Percentiles rank a stretch among this genome's conserved stretches.
Conservation (phyloP, 2,113 vertebrate genomes). For the Halichoerus grypus region DNA sequence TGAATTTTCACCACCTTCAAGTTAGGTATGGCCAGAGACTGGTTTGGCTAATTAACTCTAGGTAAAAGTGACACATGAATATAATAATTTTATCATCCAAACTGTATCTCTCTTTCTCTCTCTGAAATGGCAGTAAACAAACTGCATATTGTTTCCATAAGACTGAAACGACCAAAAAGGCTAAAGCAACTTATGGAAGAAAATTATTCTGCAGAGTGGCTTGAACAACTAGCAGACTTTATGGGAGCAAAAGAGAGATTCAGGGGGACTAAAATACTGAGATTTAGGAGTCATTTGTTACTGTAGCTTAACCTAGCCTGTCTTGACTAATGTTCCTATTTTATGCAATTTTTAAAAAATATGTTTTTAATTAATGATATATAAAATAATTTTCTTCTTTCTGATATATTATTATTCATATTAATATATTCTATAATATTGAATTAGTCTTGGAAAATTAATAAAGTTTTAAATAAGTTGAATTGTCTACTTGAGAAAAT, state of each 20-base stretch:
- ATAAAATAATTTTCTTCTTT: background rate
- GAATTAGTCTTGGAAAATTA: background rate
- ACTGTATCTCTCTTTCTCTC: background rate
- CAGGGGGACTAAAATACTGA: background rate
- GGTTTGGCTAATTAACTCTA: background rate
- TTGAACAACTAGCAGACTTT: background rate
- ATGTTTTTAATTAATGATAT: background rate
- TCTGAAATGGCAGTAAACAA: background rate
- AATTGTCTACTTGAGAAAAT: background rate
- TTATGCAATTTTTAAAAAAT: background rate
- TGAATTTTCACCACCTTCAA: background rate
- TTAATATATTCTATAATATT: background rate
- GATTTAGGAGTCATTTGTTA: background rate
- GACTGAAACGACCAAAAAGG: background rate
- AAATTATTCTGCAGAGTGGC: background rate
- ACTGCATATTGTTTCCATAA: background rate
- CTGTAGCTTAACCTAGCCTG: background rate
- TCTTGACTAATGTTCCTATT: background rate
- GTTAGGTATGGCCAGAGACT: background rate
- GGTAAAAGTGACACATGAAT: background rate
- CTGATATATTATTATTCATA: background rate
- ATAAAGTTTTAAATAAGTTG: background rate
- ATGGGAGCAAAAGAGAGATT: background rate
- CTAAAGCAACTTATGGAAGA: background rate
- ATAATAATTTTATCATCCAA: background rate